phyloP scores from a whole-genome alignment of 2,888 invertebrate genomes.

The Eupeodes luniger region DNA sequence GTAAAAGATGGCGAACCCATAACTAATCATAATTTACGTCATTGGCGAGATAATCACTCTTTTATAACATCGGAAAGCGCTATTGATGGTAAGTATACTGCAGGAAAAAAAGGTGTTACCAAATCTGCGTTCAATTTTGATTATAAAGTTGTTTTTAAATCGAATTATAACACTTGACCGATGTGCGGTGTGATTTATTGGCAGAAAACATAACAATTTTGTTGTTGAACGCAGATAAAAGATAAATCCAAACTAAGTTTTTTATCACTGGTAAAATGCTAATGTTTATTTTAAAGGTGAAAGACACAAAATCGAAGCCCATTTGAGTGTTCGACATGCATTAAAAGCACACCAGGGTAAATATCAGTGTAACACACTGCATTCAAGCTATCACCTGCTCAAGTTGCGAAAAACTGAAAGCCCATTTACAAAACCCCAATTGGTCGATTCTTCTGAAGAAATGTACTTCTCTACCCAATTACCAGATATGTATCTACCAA shows the following conservation, averaged over 20 bases:
- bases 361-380: slow-evolving; percentile 83
- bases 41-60: slow-evolving; percentile 83
- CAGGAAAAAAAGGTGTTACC: slow-evolving; percentile 2
- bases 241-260: slow-evolving; percentile 17
- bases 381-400: slow-evolving; percentile 81
- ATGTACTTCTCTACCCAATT: slow-evolving; percentile 55
- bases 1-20: slow-evolving; percentile 83
- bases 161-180: background rate
- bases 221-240: slow-evolving; percentile 61
- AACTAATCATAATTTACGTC: slow-evolving; percentile 83
- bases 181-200: background rate
- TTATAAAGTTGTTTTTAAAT: slow-evolving; percentile 32
- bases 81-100: slow-evolving; percentile 81
- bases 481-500: slow-evolving; percentile 63
- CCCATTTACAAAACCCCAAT: slow-evolving; percentile 74
- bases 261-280: slow-evolving; percentile 47
- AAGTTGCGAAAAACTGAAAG: slow-evolving; percentile 79
- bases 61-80: slow-evolving; percentile 81
- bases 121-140: slow-evolving; percentile 69
- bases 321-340: slow-evolving; percentile 82
- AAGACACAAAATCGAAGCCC: slow-evolving; percentile 83
- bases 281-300: slow-evolving; percentile 80
- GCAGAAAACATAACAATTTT: slow-evolving; percentile 6
- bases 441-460: slow-evolving; percentile 62
- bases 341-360: slow-evolving; percentile 83